A percentile compares a stretch with the other conserved stretches of the same genome.
Evolutionary conservation across 92 coral and sea anemone genomes (phyloP).

Genomic region (Phenganax stokvisi): DNA sequence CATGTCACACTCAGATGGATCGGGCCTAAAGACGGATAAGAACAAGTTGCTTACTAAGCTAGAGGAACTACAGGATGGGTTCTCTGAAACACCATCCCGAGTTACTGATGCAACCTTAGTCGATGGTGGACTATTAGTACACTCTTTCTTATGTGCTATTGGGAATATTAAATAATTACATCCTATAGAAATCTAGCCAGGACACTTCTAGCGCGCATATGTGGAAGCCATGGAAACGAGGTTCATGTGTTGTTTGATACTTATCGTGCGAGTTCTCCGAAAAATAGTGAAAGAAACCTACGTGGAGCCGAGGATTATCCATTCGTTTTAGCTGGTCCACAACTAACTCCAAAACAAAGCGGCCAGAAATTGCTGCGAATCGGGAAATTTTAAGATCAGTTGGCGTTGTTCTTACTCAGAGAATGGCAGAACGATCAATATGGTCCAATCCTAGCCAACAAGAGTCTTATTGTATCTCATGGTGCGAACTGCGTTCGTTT

Average conservation of each 20-base stretch:
- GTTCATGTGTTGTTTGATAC: slow-evolving; percentile 4
- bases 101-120: neutral
- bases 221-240: slow-evolving; percentile 5
- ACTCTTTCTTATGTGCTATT: neutral
- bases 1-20: slow-evolving; percentile 28
- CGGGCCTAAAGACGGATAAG: slow-evolving; percentile 19
- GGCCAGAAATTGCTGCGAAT: slow-evolving; percentile 7
- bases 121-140: slow-evolving; percentile 6
- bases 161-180: neutral
- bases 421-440: slow-evolving; percentile 23
- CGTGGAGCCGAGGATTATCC: slow-evolving; percentile 6
- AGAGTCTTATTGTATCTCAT: slow-evolving; percentile 19
- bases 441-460: slow-evolving; percentile 24
- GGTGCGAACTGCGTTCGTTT: slow-evolving; percentile 26
- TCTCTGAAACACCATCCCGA: neutral
- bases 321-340: slow-evolving; percentile 4
- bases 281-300: neutral
- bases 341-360: neutral
- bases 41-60: slow-evolving; percentile 19
- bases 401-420: slow-evolving; percentile 20
- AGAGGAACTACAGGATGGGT: slow-evolving; percentile 24
- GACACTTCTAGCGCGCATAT: neutral
- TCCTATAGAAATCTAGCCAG: neutral
- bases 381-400: slow-evolving; percentile 19
- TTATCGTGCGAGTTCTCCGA: neutral